Evolutionary conservation across 1,140 invertebrate genomes (phyloP).

Genomic region (Trichomalopsis sarcophagae): DNA sequence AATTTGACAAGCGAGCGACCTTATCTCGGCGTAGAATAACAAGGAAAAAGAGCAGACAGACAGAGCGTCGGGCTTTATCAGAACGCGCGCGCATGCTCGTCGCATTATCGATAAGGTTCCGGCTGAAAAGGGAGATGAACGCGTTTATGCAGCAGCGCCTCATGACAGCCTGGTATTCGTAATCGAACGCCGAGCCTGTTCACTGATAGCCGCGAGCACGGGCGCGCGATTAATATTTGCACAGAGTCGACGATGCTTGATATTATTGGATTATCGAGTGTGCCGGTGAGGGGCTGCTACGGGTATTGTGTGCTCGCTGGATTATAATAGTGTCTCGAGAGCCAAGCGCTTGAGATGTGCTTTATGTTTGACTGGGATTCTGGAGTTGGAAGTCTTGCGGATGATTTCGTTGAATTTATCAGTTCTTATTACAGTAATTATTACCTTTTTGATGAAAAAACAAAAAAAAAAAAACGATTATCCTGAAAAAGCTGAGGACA

Average conservation of each 20-base stretch:
- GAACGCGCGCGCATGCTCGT: slow-evolving; percentile 38
- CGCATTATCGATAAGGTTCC: slow-evolving; percentile 44
- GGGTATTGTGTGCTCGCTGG: too few relatives aligned
- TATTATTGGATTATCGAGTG: too few relatives aligned
- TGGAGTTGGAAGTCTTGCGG: too few relatives aligned
- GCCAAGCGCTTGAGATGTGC: too few relatives aligned
- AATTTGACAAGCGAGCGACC: slow-evolving; percentile 8
- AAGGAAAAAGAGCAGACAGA: not conserved
- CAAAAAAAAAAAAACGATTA: not conserved
- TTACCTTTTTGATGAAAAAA: not conserved
- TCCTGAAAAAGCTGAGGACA: not conserved
- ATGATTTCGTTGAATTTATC: too few relatives aligned
- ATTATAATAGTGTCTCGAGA: not conserved
- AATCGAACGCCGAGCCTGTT: slow-evolving; percentile 50
- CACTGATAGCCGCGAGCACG: slow-evolving; percentile 7
- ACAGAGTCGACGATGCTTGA: too few relatives aligned
- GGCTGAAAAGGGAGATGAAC: not conserved
- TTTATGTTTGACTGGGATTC: too few relatives aligned
- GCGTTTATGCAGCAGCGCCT: slow-evolving; percentile 25
- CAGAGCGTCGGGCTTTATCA: not conserved
- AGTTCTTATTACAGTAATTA: too few relatives aligned
- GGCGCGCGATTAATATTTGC: slow-evolving; percentile 1
- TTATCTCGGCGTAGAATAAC: not conserved
- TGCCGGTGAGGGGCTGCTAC: too few relatives aligned
- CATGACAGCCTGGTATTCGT: slow-evolving; percentile 53